Evolutionary conservation across 2,113 vertebrate genomes (phyloP), one percentile per base, ranked within the genome.

Genomic region (Jaculus jaculus): DNA sequence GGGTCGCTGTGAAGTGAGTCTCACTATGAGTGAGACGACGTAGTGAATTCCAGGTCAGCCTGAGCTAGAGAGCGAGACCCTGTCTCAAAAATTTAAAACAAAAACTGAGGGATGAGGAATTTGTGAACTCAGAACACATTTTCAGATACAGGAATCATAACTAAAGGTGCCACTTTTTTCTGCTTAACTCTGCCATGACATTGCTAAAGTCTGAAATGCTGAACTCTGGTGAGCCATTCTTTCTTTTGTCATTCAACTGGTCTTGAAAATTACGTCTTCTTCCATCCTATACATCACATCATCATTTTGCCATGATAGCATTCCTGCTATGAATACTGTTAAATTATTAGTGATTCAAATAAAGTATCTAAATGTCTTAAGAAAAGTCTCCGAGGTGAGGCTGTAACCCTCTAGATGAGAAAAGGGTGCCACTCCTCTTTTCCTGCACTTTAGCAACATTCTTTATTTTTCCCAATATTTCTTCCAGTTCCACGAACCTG

Each of bases 121-220:
- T 72, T 77, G 75, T 68, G 81, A 91, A 89, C 73, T 87, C 30
- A 47, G 51, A 12, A 5, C 23, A 34, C 17, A 65, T 47, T 77
- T 54, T 84, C 84, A 93, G 51, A 90, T 90, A 66, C 6, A 82
- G 69, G 69, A 94, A 91, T 92, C 69, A 78, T 54, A 88, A 5
- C 60, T n/a, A 75, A 84, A 88, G 28, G 28, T 61, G 63, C 69
- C n/a, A 30, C 21, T 39, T 13, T 78, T 90, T 92, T 90, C 78
- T 72, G 20, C 32, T 37, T 58, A 5, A 2, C 47, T 83, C 73
- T 81, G 39, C 51, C 28, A 18, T 7, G 30, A 77, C 26, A 65
- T 88, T 87, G 60, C 68, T 73, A 47, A 58, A 83, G 42, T 71
- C n/a, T 61, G 26, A 63, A 82, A 72, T 75, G 78, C 78, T 93